phyloP scores from a whole-genome alignment of 23 tunicate species.

The Styela clava region DNA sequence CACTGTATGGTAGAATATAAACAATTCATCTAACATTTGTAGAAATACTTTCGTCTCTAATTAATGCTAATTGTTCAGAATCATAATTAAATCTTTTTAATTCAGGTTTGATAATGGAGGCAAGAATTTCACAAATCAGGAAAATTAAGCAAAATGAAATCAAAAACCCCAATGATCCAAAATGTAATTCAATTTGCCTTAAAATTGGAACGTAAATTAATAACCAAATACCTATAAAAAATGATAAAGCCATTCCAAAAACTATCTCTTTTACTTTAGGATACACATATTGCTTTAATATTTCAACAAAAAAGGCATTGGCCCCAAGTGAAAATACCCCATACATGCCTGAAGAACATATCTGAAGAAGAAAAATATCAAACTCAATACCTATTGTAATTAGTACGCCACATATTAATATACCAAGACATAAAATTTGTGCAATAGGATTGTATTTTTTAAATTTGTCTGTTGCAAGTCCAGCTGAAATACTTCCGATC shows the following conservation, averaged over 20 bases:
- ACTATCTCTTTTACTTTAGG: constrained; percentile 8
- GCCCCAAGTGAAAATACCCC: not conserved
- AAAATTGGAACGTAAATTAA: not conserved
- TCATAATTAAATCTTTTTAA: constrained; percentile 1
- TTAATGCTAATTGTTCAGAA: not conserved
- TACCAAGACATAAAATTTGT: not conserved
- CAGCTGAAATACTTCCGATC: not conserved
- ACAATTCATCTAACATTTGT: too few relatives aligned
- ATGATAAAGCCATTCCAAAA: not conserved
- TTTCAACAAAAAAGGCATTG: constrained; percentile 1
- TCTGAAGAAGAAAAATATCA: not conserved
- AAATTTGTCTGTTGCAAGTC: constrained; percentile 4
- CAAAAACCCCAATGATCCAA: not conserved
- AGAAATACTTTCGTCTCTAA: not conserved
- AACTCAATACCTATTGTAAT: not conserved
- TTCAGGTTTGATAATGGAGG: not conserved
- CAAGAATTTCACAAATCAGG: not conserved
- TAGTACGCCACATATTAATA: not conserved
- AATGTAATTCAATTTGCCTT: not conserved
- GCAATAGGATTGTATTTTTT: constrained; percentile 5
- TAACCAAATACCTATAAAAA: not conserved
- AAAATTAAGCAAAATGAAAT: not conserved
- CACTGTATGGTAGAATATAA: too few relatives aligned
- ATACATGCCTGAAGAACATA: not conserved
- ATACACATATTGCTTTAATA: constrained; percentile 10